These are phyloP conservation scores for Himalopsyche kuldschensis DNA, from an alignment of 2,888 invertebrate species.

Conservation along the genomic window DNA sequence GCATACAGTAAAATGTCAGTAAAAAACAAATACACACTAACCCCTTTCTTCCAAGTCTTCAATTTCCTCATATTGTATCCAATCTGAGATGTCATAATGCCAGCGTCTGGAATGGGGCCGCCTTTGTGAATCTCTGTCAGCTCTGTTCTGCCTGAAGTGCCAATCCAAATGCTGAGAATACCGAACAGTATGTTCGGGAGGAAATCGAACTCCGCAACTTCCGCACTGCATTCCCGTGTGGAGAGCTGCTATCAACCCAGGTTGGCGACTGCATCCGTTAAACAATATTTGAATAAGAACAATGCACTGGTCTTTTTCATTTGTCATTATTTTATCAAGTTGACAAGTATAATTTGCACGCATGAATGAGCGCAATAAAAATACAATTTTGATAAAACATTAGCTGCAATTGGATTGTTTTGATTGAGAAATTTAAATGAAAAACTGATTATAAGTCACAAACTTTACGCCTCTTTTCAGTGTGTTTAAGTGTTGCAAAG, in stretches of 20 bases:
- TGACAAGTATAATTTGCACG: too few relatives aligned
- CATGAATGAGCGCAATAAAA: too few relatives aligned
- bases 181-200: conserved; percentile 82
- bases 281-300: neutral
- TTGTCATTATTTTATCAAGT: too few relatives aligned
- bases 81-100: conserved; percentile 88
- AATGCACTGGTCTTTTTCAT: too few relatives aligned
- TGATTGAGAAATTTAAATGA: too few relatives aligned
- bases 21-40: conserved; percentile 43
- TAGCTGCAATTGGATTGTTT: too few relatives aligned
- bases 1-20: too few relatives aligned
- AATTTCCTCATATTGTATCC: conserved; percentile 93
- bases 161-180: conserved; percentile 97
- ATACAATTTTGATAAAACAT: too few relatives aligned
- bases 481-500: too few relatives aligned
- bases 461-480: too few relatives aligned
- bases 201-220: conserved; percentile 93
- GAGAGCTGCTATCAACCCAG: conserved; percentile 67
- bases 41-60: conserved; percentile 89
- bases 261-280: conserved; percentile 64
- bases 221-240: conserved; percentile 95
- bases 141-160: conserved; percentile 95
- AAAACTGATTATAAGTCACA: too few relatives aligned
- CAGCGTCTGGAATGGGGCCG: conserved; percentile 84
- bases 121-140: conserved; percentile 81